Evolutionary conservation across 2,113 vertebrate genomes (phyloP), one percentile per base, ranked within the genome.

Genomic region (Papio anubis): DNA sequence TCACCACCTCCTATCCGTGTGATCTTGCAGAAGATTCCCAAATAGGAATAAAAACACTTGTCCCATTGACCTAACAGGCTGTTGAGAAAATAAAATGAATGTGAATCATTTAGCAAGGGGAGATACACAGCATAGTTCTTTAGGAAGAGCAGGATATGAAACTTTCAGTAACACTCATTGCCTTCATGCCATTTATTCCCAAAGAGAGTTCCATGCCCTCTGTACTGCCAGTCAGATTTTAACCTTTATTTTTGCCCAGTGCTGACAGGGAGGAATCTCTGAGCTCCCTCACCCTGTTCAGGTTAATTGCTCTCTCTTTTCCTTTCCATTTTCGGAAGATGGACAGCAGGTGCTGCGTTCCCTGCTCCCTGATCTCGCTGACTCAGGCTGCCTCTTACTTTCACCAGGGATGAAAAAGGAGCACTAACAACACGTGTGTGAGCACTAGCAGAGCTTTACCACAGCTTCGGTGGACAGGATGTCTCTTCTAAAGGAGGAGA

Each of bases 251-350:
- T 86, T 87, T 43, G 93, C 68, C 85, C 75, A 13, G 11, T 90
- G 92, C 97, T 96, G 97, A 97, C 92, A 4, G 30, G 0, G 70
- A 94, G 93, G 76, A 96, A 88, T 89, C 83, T 88, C 94, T 83
- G 43, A 50, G 61, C 59, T 68, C 70, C 55, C 70, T 75, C 27
- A 40, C 52, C 79, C 80, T 10, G 35, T 48, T 52, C 73, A 87
- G 50, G 91, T 76, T 95, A 88, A 89, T 0, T 0, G 45, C 97
- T 93, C 96, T 97, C 97, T 89, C 95, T 96, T 97, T 97, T 91
- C 91, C 7, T 52, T 95, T 97, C 98, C 96, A 98, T 99, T 98
- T 99, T 98, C 96, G 98, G 97, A 57, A 90, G 88, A 66, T 13
- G 64, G 66, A 93, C n/a, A 98, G 97, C 98, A 99, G 98, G 98